These are phyloP conservation scores for Xestia rhomboidea DNA, from an alignment of 2,888 invertebrate species.

Conservation along the genomic window DNA sequence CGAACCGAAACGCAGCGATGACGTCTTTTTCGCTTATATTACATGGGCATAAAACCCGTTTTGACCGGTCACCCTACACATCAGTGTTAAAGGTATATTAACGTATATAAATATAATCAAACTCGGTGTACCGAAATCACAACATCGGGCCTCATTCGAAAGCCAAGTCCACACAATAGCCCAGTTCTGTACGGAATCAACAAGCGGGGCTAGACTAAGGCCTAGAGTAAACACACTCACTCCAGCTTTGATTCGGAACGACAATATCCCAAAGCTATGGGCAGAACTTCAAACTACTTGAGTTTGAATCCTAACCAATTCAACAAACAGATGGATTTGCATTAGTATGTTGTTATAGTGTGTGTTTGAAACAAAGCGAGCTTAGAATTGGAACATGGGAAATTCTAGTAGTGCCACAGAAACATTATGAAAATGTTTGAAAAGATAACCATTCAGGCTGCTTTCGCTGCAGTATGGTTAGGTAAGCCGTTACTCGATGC, in stretches of 20 bases:
- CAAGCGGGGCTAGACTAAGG: constrained; percentile 51
- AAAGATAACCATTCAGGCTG: not conserved
- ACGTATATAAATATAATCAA: constrained; percentile 3
- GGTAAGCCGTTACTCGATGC: too few species aligned
- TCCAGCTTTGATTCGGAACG: constrained; percentile 54
- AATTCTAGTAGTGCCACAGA: not conserved
- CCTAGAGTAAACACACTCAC: constrained; percentile 52
- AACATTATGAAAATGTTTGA: not conserved
- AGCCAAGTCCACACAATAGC: constrained; percentile 27
- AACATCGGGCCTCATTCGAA: constrained; percentile 3
- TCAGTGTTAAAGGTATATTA: not conserved
- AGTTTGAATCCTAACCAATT: constrained; percentile 52
- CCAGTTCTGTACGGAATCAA: constrained; percentile 49
- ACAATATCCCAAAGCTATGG: constrained; percentile 63
- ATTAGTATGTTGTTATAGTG: constrained; percentile 29
- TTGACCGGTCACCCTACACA: accelerated
- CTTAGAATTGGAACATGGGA: not conserved
- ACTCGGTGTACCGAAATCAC: constrained; percentile 6
- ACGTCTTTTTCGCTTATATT: not conserved
- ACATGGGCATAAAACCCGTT: not conserved
- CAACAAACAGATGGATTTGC: constrained; percentile 51
- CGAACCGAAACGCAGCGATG: not conserved
- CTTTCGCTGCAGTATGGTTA: not conserved
- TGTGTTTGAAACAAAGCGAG: constrained; percentile 29
- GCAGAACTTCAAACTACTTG: constrained; percentile 60